These are phyloP conservation scores for Rhombomys opimus DNA, from an alignment of 2,113 vertebrate species.

Conservation along the genomic window DNA sequence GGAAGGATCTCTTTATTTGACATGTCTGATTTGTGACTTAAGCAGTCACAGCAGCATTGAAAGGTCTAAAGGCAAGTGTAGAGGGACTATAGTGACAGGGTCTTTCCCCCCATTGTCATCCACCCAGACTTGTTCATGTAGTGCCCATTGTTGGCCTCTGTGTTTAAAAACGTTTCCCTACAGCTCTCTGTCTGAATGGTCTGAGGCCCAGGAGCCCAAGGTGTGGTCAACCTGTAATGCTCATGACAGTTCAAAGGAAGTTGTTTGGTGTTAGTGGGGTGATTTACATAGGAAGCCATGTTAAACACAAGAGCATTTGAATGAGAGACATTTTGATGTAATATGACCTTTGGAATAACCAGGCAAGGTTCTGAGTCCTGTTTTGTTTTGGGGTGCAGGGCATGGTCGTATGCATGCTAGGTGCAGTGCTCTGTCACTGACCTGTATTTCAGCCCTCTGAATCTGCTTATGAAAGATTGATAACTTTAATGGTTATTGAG, in stretches of 20 bases:
- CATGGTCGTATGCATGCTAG: not conserved
- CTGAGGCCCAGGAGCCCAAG: not conserved
- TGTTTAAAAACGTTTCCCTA: not conserved
- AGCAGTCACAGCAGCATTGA: not conserved
- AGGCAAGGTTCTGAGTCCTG: not conserved
- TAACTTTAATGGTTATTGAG: not conserved
- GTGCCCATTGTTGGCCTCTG: not conserved
- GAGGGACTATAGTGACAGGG: not conserved
- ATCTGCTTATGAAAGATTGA: slow-evolving; percentile 40
- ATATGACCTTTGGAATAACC: slow-evolving; percentile 16
- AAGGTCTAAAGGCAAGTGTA: not conserved
- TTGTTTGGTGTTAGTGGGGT: not conserved
- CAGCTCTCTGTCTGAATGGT: not conserved
- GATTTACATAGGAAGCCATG: not conserved
- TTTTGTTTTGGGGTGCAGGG: not conserved
- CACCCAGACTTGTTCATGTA: not conserved
- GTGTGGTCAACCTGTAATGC: not conserved
- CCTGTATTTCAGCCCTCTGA: not conserved
- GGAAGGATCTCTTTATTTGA: not conserved
- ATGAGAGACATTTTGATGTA: not conserved
- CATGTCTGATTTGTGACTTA: not conserved
- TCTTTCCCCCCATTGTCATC: not conserved
- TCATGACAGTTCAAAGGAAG: not conserved
- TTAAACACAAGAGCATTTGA: not conserved
- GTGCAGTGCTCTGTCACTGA: not conserved